Base-by-base conservation (phyloP, 2,888 invertebrate species). In the Drosophila robusta region DNA sequence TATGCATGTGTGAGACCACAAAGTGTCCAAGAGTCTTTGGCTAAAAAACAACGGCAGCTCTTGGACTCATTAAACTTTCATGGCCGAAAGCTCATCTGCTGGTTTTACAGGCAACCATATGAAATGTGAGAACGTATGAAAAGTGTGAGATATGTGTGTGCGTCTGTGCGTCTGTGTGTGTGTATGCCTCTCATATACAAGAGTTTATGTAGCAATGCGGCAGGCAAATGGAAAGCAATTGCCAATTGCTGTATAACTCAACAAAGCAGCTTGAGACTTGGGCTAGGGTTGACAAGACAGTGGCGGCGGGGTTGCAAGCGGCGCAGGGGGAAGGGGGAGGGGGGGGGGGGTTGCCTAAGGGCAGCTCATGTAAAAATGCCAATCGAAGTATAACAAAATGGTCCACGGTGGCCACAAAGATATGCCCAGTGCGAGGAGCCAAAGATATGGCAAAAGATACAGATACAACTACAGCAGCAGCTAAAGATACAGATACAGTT, bases 11-110 rank as follows among this genome's bases (percentile, higher is more conserved):
- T 16, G 57, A 45, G 46, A 67, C 68, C 67, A 67, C 68, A 67
- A 67, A 57, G 51, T 67, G 67, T 67, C 67, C 67, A 51, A 38
- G 68, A 46, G 29, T 38, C 50, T 65, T 39, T 18, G 45, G 66
- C 39, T 36, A 49, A 63, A 46, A 57, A 63, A 29, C 36, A 42
- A 50, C 36, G 56, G n/a, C 46, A 57, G 47, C 38, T 55, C 61
- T 61, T 55, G 61, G 50, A 70, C 69, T 80, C 74, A 80, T 83
- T 80, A 80, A 83, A 83, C 60, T 80, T 80, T 83, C 84, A 80
- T 80, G 80, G 65, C 55, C 70, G 77, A 80, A 44, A 80, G 45
- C 63, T 64, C 82, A 75, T 62, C 79, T 79, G 78, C 75, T 79
- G 78, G 63, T 68, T 74, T 64, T 46, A 50, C 62, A 51, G 54